Evolutionary conservation across 1,140 invertebrate genomes (phyloP).

Genomic region (Rhopalosiphum maidis): DNA sequence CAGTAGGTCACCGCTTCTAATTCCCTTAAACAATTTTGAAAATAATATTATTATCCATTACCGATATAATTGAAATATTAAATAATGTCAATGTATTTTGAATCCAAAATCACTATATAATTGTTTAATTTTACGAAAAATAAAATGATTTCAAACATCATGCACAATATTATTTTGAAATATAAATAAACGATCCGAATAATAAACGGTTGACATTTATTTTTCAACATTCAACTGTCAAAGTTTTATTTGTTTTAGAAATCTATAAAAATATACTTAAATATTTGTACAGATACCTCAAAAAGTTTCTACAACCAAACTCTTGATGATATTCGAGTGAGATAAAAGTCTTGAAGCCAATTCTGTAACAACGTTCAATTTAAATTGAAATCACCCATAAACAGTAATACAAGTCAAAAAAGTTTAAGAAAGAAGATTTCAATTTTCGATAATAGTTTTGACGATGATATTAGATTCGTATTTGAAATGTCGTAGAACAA

Average conservation of each 20-base stretch:
- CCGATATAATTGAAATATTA: no score
- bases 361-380: slow-evolving; percentile 15
- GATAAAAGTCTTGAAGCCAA: background rate
- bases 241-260: background rate
- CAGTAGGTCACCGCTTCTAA: no score
- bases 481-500: background rate
- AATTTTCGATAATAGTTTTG: slow-evolving; percentile 38
- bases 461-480: slow-evolving; percentile 12
- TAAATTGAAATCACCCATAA: slow-evolving; percentile 43
- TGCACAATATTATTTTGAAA: no score
- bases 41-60: no score
- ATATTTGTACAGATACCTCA: background rate
- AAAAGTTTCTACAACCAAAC: background rate
- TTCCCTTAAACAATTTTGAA: no score
- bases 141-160: no score
- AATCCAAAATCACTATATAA: no score
- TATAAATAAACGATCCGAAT: no score
- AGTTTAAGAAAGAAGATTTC: background rate
- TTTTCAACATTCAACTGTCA: no score
- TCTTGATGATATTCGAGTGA: background rate
- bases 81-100: no score
- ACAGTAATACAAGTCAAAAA: slow-evolving; percentile 31
- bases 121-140: no score
- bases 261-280: background rate
- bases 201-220: no score